These are phyloP conservation scores for Mercenaria mercenaria DNA, from an alignment of 1,140 invertebrate genomes.

Conservation along the genomic window DNA sequence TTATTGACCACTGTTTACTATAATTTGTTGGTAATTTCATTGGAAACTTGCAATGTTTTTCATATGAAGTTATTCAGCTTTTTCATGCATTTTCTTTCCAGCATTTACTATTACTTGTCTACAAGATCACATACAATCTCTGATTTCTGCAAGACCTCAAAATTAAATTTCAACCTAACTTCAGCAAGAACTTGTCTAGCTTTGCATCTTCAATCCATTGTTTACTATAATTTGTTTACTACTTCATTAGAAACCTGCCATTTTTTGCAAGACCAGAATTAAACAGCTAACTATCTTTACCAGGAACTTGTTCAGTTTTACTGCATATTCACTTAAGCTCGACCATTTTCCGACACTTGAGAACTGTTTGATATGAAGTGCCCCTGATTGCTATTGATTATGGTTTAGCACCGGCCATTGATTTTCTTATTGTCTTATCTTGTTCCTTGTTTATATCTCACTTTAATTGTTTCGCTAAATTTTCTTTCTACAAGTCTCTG, in stretches of 20 bases:
- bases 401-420: conserved; percentile 27
- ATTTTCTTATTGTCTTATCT: conserved; percentile 41
- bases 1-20: too few relatives aligned
- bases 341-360: conserved; percentile 3
- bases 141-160: too few relatives aligned
- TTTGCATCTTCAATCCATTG: too few relatives aligned
- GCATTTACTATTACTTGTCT: too few relatives aligned
- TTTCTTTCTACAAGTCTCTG: background rate
- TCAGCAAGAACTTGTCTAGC: too few relatives aligned
- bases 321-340: background rate
- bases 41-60: too few relatives aligned
- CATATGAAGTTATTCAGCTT: too few relatives aligned
- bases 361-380: conserved; percentile 9
- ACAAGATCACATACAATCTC: too few relatives aligned
- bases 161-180: too few relatives aligned
- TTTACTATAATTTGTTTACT: background rate
- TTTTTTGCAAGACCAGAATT: background rate
- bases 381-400: conserved; percentile 23
- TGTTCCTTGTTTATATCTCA: conserved; percentile 18
- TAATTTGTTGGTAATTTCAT: too few relatives aligned
- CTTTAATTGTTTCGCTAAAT: conserved; percentile 31
- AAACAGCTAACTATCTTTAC: background rate
- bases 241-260: background rate
- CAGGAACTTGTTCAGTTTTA: conserved; percentile 1
- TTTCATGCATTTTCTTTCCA: too few relatives aligned